Conservation (phyloP, 2,113 vertebrate genomes). For the Alethe castanea region DNA sequence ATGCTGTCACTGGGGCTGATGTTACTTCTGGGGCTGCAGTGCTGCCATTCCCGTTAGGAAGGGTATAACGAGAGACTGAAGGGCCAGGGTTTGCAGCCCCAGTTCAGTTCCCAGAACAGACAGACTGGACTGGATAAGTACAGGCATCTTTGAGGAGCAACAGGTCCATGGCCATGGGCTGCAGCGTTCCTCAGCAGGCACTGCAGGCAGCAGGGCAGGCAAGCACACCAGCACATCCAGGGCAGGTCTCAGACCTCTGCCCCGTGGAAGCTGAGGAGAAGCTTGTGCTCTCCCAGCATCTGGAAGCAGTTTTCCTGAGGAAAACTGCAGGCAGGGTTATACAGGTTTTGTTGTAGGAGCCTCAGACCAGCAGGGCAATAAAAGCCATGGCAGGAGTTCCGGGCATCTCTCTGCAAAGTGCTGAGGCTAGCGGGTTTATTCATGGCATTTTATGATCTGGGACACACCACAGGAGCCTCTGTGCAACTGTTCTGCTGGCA, state of each 20-base stretch:
- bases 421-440: neutral
- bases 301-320: neutral
- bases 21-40: neutral
- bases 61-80: accelerated
- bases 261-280: neutral
- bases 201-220: neutral
- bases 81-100: neutral
- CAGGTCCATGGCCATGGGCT: neutral
- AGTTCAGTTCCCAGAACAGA: neutral
- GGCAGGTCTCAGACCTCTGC: neutral
- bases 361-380: neutral
- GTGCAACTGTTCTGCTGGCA: constrained; percentile 53
- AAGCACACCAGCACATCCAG: neutral
- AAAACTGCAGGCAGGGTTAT: neutral
- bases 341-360: neutral
- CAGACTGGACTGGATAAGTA: neutral
- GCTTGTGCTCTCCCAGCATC: neutral
- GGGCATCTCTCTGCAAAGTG: neutral
- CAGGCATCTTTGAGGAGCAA: accelerated
- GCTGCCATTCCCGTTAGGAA: neutral
- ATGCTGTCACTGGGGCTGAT: neutral
- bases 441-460: neutral
- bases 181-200: accelerated
- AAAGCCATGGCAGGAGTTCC: neutral
- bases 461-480: constrained; percentile 18